These are phyloP conservation scores for Chymomyza costata DNA, from an alignment of 1,140 invertebrate species.

Conservation along the genomic window DNA sequence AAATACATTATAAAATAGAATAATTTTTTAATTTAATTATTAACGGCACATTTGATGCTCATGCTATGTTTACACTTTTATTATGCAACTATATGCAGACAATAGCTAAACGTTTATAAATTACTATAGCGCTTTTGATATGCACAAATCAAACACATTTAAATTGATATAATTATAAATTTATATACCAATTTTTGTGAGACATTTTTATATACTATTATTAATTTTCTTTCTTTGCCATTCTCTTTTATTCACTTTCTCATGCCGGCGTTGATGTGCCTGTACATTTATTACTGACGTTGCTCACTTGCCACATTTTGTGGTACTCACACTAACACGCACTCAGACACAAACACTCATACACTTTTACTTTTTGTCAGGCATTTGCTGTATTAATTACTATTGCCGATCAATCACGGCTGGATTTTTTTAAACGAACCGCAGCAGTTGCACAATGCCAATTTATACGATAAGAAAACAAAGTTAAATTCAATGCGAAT, in stretches of 20 bases:
- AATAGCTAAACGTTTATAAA: no score
- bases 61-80: conserved; percentile 2
- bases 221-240: no score
- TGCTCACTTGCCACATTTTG: conserved; percentile 49
- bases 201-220: no score
- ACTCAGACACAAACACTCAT: conserved; percentile 3
- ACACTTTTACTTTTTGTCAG: conserved; percentile 55
- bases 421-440: not conserved
- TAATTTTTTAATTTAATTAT: no score
- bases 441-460: conserved; percentile 38
- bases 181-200: conserved; percentile 38
- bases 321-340: no score
- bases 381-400: conserved; percentile 33
- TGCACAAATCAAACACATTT: conserved; percentile 32
- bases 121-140: no score
- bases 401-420: conserved; percentile 49
- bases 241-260: conserved; percentile 43
- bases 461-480: conserved; percentile 52
- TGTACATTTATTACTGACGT: not conserved
- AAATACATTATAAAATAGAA: no score
- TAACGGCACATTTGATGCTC: conserved; percentile 19
- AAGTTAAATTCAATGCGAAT: conserved; percentile 5
- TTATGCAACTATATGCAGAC: conserved; percentile 18
- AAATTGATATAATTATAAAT: conserved; percentile 25
- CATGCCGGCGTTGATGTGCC: conserved; percentile 8